A percentile compares a stretch with the other conserved stretches of the same genome.
phyloP scores from a whole-genome alignment of 2,888 invertebrate species.

The Epirrhoe alternata region DNA sequence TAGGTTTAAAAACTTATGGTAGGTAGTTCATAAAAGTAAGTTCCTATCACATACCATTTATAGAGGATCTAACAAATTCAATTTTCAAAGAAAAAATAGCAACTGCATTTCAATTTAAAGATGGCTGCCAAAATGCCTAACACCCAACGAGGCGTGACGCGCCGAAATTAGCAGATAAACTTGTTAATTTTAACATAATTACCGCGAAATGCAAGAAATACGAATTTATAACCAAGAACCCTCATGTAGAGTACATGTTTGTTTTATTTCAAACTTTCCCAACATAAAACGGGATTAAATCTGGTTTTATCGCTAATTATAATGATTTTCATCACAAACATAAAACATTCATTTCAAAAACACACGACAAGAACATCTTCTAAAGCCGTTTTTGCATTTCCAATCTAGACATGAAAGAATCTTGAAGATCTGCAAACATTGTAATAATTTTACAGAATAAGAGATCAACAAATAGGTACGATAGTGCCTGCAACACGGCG shows the following conservation, averaged over 20 bases:
- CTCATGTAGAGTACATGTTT: background rate
- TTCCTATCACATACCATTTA: too few species aligned
- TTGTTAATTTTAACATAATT: conserved; percentile 33
- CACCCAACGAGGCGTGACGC: conserved; percentile 39
- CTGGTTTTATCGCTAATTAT: background rate
- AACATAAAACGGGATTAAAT: background rate
- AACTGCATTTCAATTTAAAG: conserved; percentile 28
- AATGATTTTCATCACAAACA: background rate
- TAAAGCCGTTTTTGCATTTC: too few species aligned
- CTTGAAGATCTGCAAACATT: too few species aligned
- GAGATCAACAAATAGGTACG: too few species aligned
- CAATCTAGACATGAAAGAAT: too few species aligned
- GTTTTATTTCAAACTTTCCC: background rate
- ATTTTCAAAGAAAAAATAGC: background rate
- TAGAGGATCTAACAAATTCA: too few species aligned
- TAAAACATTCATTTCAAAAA: too few species aligned
- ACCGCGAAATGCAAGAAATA: conserved; percentile 36
- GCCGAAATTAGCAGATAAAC: conserved; percentile 41
- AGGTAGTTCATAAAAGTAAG: too few species aligned
- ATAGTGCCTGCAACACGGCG: too few species aligned
- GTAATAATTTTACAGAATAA: too few species aligned
- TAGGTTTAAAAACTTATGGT: too few species aligned
- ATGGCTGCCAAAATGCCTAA: conserved; percentile 42
- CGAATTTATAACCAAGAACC: conserved; percentile 9
- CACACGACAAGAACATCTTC: too few species aligned